phyloP scores from a whole-genome alignment of 1,140 invertebrate species.

The Ostrea denselamellosa region DNA sequence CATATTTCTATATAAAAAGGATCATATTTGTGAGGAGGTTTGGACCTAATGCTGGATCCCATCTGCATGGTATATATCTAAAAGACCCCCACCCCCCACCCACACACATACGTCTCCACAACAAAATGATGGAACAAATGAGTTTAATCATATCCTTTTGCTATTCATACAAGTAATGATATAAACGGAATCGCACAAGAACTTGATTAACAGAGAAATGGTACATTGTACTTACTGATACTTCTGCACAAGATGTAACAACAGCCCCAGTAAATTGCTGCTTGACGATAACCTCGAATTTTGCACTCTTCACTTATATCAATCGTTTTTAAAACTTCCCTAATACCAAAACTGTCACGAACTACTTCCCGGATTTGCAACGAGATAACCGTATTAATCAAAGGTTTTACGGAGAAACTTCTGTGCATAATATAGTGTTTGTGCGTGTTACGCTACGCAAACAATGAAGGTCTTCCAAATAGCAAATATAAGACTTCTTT shows the following conservation, averaged over 20 bases:
- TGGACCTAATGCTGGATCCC: no score
- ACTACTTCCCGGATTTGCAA: neutral
- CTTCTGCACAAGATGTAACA: neutral
- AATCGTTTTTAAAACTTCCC: neutral
- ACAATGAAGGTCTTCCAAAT: neutral
- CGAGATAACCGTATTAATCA: neutral
- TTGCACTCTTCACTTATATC: no score
- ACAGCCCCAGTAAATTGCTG: neutral
- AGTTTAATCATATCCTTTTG: no score
- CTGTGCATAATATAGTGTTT: neutral
- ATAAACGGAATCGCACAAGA: no score
- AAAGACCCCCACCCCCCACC: no score
- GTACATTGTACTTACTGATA: neutral
- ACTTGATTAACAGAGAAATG: no score
- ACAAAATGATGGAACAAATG: no score
- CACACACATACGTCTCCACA: no score
- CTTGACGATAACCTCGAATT: neutral
- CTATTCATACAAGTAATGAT: no score
- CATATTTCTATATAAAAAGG: no score
- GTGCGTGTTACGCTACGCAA: neutral
- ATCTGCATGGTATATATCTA: no score
- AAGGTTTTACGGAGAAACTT: neutral
- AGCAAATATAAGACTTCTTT: neutral
- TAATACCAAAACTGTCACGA: neutral
- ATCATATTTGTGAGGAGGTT: no score